Conservation (phyloP, 2,797 vertebrate genomes). For the Merluccius polli region DNA sequence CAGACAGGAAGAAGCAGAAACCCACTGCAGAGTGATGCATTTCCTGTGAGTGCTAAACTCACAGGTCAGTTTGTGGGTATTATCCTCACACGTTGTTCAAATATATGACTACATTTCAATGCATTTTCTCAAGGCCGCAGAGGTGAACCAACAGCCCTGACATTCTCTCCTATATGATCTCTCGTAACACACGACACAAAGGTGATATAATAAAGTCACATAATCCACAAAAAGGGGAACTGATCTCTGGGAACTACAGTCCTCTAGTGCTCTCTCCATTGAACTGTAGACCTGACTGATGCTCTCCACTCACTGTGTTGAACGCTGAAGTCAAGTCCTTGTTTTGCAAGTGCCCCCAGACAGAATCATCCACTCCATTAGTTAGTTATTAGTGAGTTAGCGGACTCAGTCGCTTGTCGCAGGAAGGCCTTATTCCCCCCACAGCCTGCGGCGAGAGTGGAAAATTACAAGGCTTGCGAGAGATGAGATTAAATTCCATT, state of each 20-base stretch:
- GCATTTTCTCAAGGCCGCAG: conserved; percentile 5
- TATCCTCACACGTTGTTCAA: conserved; percentile 30
- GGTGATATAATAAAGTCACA: neutral
- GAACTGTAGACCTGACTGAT: neutral
- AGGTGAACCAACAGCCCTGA: neutral
- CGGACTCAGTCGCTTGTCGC: conserved; percentile 19
- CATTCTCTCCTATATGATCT: neutral
- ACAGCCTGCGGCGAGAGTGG: conserved; percentile 53
- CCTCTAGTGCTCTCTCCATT: neutral
- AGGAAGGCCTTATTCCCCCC: conserved; percentile 14
- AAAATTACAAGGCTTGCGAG: conserved; percentile 66
- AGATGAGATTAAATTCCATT: conserved; percentile 74
- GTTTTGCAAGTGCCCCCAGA: neutral
- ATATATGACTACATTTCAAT: conserved; percentile 13
- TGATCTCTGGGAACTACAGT: neutral
- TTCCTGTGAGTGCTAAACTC: conserved; percentile 73
- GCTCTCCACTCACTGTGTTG: neutral
- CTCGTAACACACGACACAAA: neutral
- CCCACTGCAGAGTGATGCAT: conserved; percentile 70
- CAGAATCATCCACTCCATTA: neutral
- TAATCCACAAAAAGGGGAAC: conserved; percentile 18
- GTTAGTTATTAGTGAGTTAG: conserved; percentile 14
- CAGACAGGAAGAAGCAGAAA: conserved; percentile 82
- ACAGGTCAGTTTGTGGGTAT: conserved; percentile 75
- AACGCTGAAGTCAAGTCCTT: neutral